Percentiles rank a stretch among this genome's conserved stretches.
Conservation (phyloP, 2,797 vertebrate genomes). For the Numenius phaeopus region DNA sequence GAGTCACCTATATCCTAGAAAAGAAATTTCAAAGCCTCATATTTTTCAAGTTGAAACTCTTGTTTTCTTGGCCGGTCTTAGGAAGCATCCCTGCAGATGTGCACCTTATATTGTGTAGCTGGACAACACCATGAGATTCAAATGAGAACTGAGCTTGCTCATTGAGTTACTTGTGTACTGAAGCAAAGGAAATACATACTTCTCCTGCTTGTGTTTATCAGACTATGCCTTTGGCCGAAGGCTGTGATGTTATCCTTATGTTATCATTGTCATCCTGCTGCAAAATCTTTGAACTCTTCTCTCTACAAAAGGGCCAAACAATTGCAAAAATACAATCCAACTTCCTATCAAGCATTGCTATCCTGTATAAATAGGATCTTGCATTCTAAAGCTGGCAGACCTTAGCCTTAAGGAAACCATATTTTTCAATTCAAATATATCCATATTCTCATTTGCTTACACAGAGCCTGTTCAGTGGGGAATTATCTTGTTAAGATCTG, state of each 20-base stretch:
- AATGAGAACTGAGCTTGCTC: not conserved
- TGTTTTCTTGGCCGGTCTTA: not conserved
- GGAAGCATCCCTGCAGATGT: not conserved
- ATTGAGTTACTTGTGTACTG: not conserved
- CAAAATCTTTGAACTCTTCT: slow-evolving; percentile 30
- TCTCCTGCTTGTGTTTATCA: not conserved
- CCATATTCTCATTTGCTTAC: slow-evolving; percentile 66
- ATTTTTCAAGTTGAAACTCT: not conserved
- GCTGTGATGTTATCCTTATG: not conserved
- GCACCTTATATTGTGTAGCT: fast-evolving
- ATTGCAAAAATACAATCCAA: slow-evolving; percentile 44
- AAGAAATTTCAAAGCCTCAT: not conserved
- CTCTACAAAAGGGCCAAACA: not conserved
- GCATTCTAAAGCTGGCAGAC: slow-evolving; percentile 49
- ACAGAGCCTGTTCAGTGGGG: slow-evolving; percentile 30
- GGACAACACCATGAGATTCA: not conserved
- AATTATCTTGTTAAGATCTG: slow-evolving; percentile 52
- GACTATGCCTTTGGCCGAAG: not conserved
- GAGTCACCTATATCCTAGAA: not conserved
- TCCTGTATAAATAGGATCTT: not conserved
- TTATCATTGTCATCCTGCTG: not conserved
- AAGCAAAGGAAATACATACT: not conserved
- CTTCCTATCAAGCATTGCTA: slow-evolving; percentile 47
- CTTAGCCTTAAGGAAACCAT: slow-evolving; percentile 59
- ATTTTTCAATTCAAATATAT: slow-evolving; percentile 57